Evolutionary conservation across 2,113 vertebrate genomes (phyloP), one percentile per base, ranked within the genome.

Genomic region (Xyliphius kryptos): DNA sequence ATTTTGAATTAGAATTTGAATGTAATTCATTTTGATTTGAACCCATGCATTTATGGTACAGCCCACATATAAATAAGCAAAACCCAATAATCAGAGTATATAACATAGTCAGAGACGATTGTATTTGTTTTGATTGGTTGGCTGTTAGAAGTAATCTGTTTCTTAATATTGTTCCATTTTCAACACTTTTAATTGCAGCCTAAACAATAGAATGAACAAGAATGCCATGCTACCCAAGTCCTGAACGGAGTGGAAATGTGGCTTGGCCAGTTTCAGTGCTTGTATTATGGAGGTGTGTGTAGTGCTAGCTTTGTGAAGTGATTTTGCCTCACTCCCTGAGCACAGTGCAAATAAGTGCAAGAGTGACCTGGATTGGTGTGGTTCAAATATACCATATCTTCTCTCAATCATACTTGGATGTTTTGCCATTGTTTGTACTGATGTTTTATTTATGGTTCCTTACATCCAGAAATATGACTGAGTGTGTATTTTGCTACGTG

Each of bases 131-230:
- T 13, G 15, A 10, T 52, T 36, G 15, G 19, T 11, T 17, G 15
- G 13, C 12, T 36, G 13, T 61, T 41, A 53, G 36, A 37, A 63
- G 2, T 61, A 16, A 50, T 50, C 40, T n/a, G 37, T n/a, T 54
- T 63, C 3, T 17, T 53, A 37, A 16, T 44, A n/a, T 21, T 46
- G 2, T 3, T 19, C 8, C 16, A 36, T 47, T 43, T 43, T 53
- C 20, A 63, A 12, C 32, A 32, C 21, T 20, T 12, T 43, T 46
- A 26, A 54, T 37, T 46, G 53, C 40, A 14, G 7, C 3, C 6
- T 1, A 13, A 56, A 40, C 0, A 6, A 11, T 56, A 40, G 6
- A 38, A 7, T 38, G 11, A 40, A 40, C 10, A 38, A 55, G 14
- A 9, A 22, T 19, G 37, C 16, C 14, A 12, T 56, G 37, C n/a